A percentile compares a stretch with the other conserved stretches of the same genome.
Evolutionary conservation across 2,888 invertebrate species (phyloP).

Genomic region (Zaprionus lineosus): DNA sequence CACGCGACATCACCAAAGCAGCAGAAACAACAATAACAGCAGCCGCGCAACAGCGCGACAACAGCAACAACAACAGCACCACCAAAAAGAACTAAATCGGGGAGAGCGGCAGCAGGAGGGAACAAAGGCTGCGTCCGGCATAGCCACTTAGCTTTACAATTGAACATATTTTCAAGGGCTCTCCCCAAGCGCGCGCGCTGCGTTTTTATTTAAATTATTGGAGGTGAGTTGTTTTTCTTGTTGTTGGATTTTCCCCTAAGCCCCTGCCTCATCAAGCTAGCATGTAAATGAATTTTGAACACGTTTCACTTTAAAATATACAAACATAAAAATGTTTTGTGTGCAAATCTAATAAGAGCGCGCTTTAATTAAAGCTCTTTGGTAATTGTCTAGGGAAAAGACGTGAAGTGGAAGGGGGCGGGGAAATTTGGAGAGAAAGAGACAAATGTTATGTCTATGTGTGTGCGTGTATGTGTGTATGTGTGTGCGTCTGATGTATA

Average conservation of each 20-base stretch:
- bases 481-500: not conserved
- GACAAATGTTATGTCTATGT: not conserved
- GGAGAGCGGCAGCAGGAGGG: slow-evolving; percentile 1
- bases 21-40: slow-evolving; percentile 7
- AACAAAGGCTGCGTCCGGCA: slow-evolving; percentile 18
- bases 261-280: slow-evolving; percentile 20
- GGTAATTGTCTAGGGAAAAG: slow-evolving; percentile 11
- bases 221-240: slow-evolving; percentile 34
- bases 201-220: slow-evolving; percentile 46
- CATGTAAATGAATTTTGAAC: slow-evolving; percentile 34
- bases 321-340: slow-evolving; percentile 18
- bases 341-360: slow-evolving; percentile 33
- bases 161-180: slow-evolving; percentile 48
- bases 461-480: not conserved
- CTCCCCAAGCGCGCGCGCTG: slow-evolving; percentile 19
- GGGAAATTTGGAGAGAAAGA: slow-evolving; percentile 7
- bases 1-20: slow-evolving; percentile 5
- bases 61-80: not conserved
- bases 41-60: slow-evolving; percentile 2
- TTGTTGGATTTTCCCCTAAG: not conserved
- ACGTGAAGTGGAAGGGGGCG: not conserved
- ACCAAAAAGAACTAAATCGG: not conserved
- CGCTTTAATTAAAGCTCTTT: slow-evolving; percentile 39
- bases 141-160: slow-evolving; percentile 28
- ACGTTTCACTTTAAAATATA: slow-evolving; percentile 40